Evolutionary conservation across 1,140 invertebrate species (phyloP).

Genomic region (Alviniconcha marisindica): DNA sequence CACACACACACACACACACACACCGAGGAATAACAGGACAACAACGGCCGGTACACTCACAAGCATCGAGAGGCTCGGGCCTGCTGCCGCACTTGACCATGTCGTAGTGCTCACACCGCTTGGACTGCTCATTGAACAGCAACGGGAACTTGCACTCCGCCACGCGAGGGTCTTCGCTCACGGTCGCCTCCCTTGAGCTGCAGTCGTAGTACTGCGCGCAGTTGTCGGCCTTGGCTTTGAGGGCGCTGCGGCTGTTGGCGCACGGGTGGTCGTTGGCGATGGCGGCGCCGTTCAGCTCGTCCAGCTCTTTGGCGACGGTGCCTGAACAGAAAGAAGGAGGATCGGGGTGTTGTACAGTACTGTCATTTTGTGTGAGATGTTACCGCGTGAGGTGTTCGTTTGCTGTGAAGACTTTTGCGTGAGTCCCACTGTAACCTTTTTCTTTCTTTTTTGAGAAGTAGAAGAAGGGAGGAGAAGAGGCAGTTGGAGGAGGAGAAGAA

Average conservation of each 20-base stretch:
- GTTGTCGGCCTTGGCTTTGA: constrained; percentile 52
- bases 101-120: constrained; percentile 49
- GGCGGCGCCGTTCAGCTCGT: not conserved
- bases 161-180: constrained; percentile 43
- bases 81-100: constrained; percentile 55
- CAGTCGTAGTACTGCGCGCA: constrained; percentile 65
- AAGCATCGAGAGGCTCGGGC: constrained; percentile 55
- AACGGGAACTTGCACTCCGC: constrained; percentile 61
- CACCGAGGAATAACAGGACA: not conserved
- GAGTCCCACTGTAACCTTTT: too few species aligned
- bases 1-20: not conserved
- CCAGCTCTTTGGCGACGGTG: constrained; percentile 15
- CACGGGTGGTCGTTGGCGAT: constrained; percentile 12
- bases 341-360: not conserved
- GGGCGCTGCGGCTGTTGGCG: constrained; percentile 24
- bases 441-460: too few species aligned
- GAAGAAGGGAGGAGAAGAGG: too few species aligned
- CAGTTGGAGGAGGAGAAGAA: too few species aligned
- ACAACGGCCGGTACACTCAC: constrained; percentile 51
- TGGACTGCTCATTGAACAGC: constrained; percentile 49
- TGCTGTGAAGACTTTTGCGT: not conserved
- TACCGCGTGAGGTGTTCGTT: too few species aligned
- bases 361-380: not conserved
- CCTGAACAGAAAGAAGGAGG: constrained; percentile 12
- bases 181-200: constrained; percentile 34